Evolutionary conservation across 92 coral and sea anemone genomes (phyloP).

Genomic region (Virgularia gustaviana): DNA sequence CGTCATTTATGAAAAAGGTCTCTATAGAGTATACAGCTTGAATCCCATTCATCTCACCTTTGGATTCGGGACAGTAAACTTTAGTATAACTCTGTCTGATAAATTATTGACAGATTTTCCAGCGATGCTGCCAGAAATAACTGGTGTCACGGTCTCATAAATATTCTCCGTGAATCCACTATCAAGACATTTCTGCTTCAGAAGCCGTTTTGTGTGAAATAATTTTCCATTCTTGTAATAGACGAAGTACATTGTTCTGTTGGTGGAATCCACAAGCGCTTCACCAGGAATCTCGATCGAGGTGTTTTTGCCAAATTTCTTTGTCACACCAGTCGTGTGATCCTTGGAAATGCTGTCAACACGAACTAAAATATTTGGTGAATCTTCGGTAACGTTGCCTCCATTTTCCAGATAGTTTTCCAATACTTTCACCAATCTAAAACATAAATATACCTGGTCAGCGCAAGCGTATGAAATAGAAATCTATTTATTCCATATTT

Average conservation of each 20-base stretch:
- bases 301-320: slow-evolving; percentile 42
- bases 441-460: neutral
- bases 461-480: neutral
- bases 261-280: slow-evolving; percentile 57
- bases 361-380: slow-evolving; percentile 74
- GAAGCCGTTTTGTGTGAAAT: slow-evolving; percentile 70
- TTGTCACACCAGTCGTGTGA: slow-evolving; percentile 52
- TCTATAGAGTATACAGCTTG: neutral
- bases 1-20: neutral
- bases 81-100: slow-evolving; percentile 69
- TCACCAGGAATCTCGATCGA: slow-evolving; percentile 61
- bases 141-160: slow-evolving; percentile 71
- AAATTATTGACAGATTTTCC: slow-evolving; percentile 62
- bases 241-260: slow-evolving; percentile 73
- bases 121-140: slow-evolving; percentile 75
- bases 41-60: slow-evolving; percentile 3
- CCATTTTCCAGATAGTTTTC: slow-evolving; percentile 85
- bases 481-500: no score
- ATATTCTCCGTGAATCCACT: slow-evolving; percentile 63
- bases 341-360: slow-evolving; percentile 50
- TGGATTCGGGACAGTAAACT: slow-evolving; percentile 45
- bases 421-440: slow-evolving; percentile 78
- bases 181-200: slow-evolving; percentile 62
- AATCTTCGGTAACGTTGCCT: slow-evolving; percentile 69
- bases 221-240: slow-evolving; percentile 83